Percentiles rank a stretch among this genome's conserved stretches.
These are phyloP conservation scores for Trachops cirrhosus DNA, from an alignment of 2,797 vertebrate species.

Conservation along the genomic window DNA sequence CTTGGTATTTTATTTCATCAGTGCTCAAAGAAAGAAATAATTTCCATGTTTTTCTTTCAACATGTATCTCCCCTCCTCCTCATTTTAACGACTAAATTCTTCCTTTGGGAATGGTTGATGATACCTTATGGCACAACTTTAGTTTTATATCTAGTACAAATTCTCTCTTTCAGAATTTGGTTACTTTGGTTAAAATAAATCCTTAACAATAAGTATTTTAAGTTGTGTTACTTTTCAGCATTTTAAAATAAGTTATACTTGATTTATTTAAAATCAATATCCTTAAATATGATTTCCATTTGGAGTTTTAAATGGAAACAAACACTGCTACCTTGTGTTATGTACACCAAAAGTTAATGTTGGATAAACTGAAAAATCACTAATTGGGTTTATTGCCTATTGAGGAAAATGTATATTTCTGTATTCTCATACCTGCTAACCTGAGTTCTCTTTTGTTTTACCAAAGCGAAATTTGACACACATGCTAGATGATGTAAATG, in stretches of 20 bases:
- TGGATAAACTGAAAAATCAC: not conserved
- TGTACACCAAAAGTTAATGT: not conserved
- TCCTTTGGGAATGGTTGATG: not conserved
- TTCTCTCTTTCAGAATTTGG: not conserved
- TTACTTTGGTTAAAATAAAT: slow-evolving; percentile 20
- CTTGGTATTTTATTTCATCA: not conserved
- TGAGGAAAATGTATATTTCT: not conserved
- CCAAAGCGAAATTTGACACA: slow-evolving; percentile 70
- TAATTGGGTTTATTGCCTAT: not conserved
- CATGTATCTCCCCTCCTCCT: not conserved
- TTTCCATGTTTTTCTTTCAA: not conserved
- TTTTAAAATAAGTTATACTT: slow-evolving; percentile 23
- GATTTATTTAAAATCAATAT: not conserved
- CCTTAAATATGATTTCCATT: not conserved
- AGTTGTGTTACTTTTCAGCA: not conserved
- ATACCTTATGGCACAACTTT: not conserved
- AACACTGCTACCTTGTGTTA: slow-evolving; percentile 40
- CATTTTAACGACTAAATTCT: not conserved
- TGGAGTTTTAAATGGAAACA: slow-evolving; percentile 25
- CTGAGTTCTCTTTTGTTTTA: slow-evolving; percentile 41
- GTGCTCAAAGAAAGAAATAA: not conserved
- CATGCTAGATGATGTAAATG: slow-evolving; percentile 70
- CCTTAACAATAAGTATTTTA: not conserved
- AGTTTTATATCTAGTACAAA: not conserved
- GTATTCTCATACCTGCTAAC: not conserved